A percentile compares a stretch with the other conserved stretches of the same genome.
Conservation (phyloP, 2,113 vertebrate genomes). For the Actenoides hombroni region DNA sequence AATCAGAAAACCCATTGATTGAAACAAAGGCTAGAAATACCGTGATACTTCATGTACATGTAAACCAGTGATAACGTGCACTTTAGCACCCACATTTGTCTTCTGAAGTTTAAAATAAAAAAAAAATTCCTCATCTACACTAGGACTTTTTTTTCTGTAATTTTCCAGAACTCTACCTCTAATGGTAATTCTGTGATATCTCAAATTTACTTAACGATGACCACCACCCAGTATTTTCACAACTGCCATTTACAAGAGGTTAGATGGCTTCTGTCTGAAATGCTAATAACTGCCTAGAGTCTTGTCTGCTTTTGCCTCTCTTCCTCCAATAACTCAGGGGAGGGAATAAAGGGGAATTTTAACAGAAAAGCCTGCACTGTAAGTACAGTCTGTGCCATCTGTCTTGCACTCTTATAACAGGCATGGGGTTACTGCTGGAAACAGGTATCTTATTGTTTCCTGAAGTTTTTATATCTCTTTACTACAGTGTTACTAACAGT, state of each 20-base stretch:
- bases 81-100: neutral
- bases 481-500: neutral
- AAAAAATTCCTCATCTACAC: neutral
- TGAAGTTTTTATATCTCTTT: neutral
- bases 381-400: neutral
- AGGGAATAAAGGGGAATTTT: neutral
- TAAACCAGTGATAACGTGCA: neutral
- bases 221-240: constrained; percentile 4
- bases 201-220: neutral
- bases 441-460: neutral
- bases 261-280: neutral
- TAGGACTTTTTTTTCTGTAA: neutral
- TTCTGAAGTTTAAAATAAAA: neutral
- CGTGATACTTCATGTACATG: neutral
- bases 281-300: neutral
- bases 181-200: neutral
- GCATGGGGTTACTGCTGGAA: neutral
- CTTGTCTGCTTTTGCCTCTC: neutral
- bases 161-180: neutral
- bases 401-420: neutral
- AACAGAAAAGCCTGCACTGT: neutral
- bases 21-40: neutral
- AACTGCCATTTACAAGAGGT: neutral
- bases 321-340: neutral
- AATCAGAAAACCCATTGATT: neutral